Base-by-base conservation (phyloP, 2,797 vertebrate species). In the Ctenochaetus hawaiiensis region DNA sequence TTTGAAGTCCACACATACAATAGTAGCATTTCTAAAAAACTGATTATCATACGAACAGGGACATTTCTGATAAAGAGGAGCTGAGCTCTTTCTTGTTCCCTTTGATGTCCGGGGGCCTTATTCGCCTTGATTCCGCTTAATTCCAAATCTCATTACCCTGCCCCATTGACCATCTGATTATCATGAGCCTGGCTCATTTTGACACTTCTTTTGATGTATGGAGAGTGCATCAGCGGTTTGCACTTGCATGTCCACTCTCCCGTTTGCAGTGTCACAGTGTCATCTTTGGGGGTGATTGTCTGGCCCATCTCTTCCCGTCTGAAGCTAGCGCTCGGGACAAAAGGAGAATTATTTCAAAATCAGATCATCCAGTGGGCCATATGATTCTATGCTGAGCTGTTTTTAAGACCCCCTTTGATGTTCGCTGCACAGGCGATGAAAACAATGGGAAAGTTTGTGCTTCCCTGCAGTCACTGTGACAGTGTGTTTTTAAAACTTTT, bases 201-300 rank as follows among this genome's bases (percentile, higher is more conserved):
- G 90, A 91, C 88, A 84, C 87, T 65, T 89, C 84, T 90, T 92
- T 92, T 91, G 89, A 93, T 89, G 90, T 87, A 73, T 64, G 57
- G 77, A 85, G 45, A 79, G 75, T 59, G 57, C 72, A 71, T 62
- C 67, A 18, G 65, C 4, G 51, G 61, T 82, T 80, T 85, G 82
- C 86, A 87, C 77, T 68, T 56, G 67, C 37, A 0, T 26, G 54
- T 48, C 79, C 77, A 67, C 52, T 84, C 82, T 58, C 37, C 60
- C 3, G 37, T 58, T 89, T 83, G 78, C 77, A 80, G 64, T 86
- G 87, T 82, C 84, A 84, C 77, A 80, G 64, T 86, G 87, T 82
- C 84, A 84, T 90, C 85, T 89, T 76, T 88, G 75, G 72, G 70
- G 64, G 58, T 1, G 51, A 80, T 26, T 78, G 81, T 87, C 78